Evolutionary conservation across 2,113 vertebrate species (phyloP), one percentile per base, ranked within the genome.

Genomic region (Nycticryphes semicollaris): DNA sequence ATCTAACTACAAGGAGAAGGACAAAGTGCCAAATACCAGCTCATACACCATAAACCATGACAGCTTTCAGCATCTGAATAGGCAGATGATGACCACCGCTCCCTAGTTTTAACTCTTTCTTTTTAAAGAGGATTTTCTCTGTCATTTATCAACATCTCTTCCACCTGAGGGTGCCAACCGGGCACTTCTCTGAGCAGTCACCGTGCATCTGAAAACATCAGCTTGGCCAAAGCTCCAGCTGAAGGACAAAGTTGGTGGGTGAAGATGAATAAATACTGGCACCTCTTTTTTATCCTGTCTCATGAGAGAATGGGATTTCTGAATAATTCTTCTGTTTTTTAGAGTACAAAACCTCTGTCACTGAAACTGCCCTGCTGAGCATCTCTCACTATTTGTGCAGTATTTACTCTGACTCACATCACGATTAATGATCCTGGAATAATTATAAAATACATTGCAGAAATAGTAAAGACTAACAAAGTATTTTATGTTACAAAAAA

Each of bases 41-140:
- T 51, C 43, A n/a, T 1, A 39, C 3, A 30, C 13, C 43, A 48
- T 11, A 66, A 78, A 57, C 33, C 27, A 21, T 1, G 0, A 37
- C 31, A 89, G 84, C 59, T 82, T 75, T 37, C 81, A 89, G 80
- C 53, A 53, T 59, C 62, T 41, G 11, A 54, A 33, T 1, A 48
- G 54, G n/a, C 21, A 47, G 50, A 53, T 33, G 24, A 53, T 10
- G 12, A 43, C 15, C 69, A 56, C 35, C 1, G 0, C 5, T 51
- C 59, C 69, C 10, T 66, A 33, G 7, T 64, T 78, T 41, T 41
- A 77, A 51, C 35, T 68, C 14, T 37, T 47, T 48, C 23, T 59
- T 59, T 35, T n/a, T n/a, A 57, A 87, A 57, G 12, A 3, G 7
- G 14, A 35, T 47, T 74, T 85, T 64, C 50, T 81, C 48, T 28